Evolutionary conservation across 1,140 invertebrate species (phyloP).

Genomic region (Listronotus oregonensis): DNA sequence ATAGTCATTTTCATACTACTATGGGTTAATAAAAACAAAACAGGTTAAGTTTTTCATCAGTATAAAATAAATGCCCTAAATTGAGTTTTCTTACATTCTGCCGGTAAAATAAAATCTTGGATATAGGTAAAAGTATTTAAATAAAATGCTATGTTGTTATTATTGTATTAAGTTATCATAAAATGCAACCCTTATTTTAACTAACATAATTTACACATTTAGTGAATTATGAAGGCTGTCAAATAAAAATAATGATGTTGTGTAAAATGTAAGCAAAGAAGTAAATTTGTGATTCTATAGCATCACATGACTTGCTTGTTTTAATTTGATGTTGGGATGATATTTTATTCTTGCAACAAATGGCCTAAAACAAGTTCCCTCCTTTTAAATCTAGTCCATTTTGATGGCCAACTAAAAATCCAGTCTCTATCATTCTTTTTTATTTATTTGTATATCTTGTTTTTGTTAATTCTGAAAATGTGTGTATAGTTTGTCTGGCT

Average conservation of each 20-base stretch:
- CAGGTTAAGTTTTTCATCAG: too few species aligned
- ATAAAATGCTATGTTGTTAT: too few species aligned
- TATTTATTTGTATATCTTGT: slow-evolving; percentile 32
- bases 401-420: slow-evolving; percentile 36
- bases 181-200: too few species aligned
- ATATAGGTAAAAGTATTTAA: too few species aligned
- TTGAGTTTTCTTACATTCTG: too few species aligned
- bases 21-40: too few species aligned
- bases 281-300: slow-evolving; percentile 14
- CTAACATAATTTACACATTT: too few species aligned
- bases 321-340: slow-evolving; percentile 32
- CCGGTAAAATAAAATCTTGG: too few species aligned
- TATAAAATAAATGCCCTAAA: too few species aligned
- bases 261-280: slow-evolving; percentile 37
- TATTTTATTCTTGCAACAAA: slow-evolving; percentile 43
- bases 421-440: slow-evolving; percentile 29
- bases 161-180: too few species aligned
- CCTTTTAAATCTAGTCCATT: slow-evolving; percentile 52
- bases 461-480: slow-evolving; percentile 20
- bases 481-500: slow-evolving; percentile 16
- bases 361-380: slow-evolving; percentile 54
- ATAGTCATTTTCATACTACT: too few species aligned
- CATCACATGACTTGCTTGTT: slow-evolving; percentile 44
- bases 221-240: too few species aligned
- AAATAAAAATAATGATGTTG: not conserved